A percentile compares a stretch with the other conserved stretches of the same genome.
Conservation (phyloP, 2,113 vertebrate species). For the Epinephelus lanceolatus region DNA sequence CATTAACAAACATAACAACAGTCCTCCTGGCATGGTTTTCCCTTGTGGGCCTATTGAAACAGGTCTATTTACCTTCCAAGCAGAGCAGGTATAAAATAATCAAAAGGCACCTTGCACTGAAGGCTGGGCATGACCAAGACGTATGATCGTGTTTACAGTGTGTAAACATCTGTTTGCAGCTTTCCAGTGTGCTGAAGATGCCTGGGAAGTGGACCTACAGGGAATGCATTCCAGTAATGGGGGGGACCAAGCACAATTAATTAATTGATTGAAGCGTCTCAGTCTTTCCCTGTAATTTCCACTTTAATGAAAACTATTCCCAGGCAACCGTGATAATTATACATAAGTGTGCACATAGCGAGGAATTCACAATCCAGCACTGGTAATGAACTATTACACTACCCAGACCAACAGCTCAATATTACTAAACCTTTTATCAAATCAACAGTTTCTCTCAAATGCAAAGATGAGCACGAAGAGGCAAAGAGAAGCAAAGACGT, state of each 20-base stretch:
- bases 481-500: not conserved
- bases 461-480: constrained; percentile 6
- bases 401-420: constrained; percentile 20
- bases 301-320: constrained; percentile 75
- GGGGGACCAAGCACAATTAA: constrained; percentile 49
- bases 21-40: constrained; percentile 37
- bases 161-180: constrained; percentile 59
- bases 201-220: constrained; percentile 44
- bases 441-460: not conserved
- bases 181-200: constrained; percentile 25
- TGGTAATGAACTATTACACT: constrained; percentile 32
- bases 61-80: constrained; percentile 45
- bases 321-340: constrained; percentile 65
- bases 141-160: constrained; percentile 31
- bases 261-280: constrained; percentile 66
- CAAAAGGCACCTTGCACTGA: constrained; percentile 44
- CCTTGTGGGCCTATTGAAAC: constrained; percentile 49
- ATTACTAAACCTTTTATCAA: not conserved
- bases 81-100: constrained; percentile 51
- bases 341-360: constrained; percentile 25
- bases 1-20: constrained; percentile 72
- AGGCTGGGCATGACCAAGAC: constrained; percentile 27
- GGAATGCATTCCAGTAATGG: constrained; percentile 38
- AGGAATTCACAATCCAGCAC: constrained; percentile 21
- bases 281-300: constrained; percentile 53